Conservation (phyloP, 2,888 invertebrate species). For the Priocnemis perturbator region DNA sequence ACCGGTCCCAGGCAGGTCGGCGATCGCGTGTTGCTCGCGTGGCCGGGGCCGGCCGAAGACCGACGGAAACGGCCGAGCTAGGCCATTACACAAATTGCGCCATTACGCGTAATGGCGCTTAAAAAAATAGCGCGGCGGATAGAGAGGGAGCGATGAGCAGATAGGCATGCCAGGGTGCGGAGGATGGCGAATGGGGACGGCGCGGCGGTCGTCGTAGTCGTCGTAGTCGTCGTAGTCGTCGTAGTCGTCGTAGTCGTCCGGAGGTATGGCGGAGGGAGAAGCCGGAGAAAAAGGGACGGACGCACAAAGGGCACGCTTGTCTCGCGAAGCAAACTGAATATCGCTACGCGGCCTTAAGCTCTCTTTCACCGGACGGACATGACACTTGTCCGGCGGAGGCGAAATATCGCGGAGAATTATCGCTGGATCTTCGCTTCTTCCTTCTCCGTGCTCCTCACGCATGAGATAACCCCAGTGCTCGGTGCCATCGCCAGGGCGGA, state of each 20-base stretch:
- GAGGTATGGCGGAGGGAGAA: too few relatives aligned
- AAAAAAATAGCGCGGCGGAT: constrained; percentile 43
- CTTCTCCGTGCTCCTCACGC: too few relatives aligned
- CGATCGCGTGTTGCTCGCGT: constrained; percentile 75
- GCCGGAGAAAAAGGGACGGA: neutral
- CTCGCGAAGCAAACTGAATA: neutral
- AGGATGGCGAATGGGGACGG: neutral
- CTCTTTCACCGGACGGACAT: neutral
- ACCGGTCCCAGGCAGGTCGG: constrained; percentile 53
- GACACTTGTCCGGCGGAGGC: neutral
- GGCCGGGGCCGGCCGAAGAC: constrained; percentile 67
- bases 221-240: too few relatives aligned
- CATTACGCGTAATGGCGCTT: constrained; percentile 68
- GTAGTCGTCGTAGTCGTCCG: too few relatives aligned
- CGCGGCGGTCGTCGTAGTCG: neutral
- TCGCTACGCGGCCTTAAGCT: neutral
- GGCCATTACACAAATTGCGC: constrained; percentile 72
- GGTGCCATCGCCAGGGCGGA: too few relatives aligned
- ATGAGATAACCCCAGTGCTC: too few relatives aligned
- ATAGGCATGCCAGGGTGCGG: neutral
- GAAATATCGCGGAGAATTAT: neutral
- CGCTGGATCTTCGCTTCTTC: too few relatives aligned
- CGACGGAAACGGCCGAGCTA: constrained; percentile 62
- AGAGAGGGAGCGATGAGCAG: constrained; percentile 15
- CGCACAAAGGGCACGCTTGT: neutral